These are phyloP conservation scores for Rhamphomyia laevipes DNA, from an alignment of 2,888 invertebrate species.

Conservation along the genomic window DNA sequence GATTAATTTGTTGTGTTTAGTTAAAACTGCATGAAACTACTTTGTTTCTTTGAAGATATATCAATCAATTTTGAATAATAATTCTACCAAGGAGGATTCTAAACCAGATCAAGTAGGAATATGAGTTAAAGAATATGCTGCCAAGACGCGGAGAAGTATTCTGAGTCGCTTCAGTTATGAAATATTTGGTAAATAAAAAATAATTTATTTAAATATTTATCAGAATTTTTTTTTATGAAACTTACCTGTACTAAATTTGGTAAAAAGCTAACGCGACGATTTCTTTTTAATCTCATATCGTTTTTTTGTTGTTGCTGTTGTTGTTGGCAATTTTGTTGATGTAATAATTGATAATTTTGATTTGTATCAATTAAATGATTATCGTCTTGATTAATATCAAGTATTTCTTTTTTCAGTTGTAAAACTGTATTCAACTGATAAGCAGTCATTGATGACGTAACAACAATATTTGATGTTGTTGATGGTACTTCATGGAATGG, in stretches of 20 bases:
- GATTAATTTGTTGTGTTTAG: no score
- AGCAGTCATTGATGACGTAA: conserved; percentile 13
- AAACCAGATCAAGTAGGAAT: no score
- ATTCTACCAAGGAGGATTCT: no score
- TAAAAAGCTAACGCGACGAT: conserved; percentile 36
- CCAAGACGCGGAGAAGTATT: no score
- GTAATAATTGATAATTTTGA: background rate
- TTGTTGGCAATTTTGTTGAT: conserved; percentile 11
- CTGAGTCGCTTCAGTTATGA: no score
- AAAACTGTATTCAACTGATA: conserved; percentile 7
- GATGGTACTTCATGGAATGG: conserved; percentile 16
- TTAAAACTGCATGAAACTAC: no score
- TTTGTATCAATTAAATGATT: background rate
- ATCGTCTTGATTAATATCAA: background rate
- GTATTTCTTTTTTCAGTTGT: conserved; percentile 3
- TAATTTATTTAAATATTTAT: no score
- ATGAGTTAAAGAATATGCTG: no score
- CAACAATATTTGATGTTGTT: conserved; percentile 8
- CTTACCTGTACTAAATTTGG: conserved; percentile 36
- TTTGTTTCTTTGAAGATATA: no score
- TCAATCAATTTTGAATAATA: no score
- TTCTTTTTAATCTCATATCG: conserved; percentile 36
- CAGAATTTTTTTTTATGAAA: no score
- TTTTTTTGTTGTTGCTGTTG: conserved; percentile 9
- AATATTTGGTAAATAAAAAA: no score